phyloP scores from a whole-genome alignment of 1,140 invertebrate species.

The Sitophilus oryzae region DNA sequence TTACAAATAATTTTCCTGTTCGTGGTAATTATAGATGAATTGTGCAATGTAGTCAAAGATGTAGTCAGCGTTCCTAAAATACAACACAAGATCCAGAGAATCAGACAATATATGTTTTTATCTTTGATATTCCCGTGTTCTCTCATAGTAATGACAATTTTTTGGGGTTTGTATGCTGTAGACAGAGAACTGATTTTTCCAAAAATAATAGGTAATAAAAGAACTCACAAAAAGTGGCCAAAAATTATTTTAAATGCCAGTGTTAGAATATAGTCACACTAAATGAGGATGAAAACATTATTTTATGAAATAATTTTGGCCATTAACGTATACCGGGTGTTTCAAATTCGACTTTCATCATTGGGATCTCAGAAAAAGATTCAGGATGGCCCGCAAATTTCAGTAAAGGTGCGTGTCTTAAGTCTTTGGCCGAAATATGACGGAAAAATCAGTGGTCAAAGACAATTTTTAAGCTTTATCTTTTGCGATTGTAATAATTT shows the following conservation, averaged over 20 bases:
- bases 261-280: no score
- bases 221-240: no score
- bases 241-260: no score
- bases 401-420: no score
- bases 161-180: slow-evolving; percentile 24
- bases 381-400: no score
- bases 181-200: slow-evolving; percentile 28
- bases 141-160: slow-evolving; percentile 19
- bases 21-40: slow-evolving; percentile 22
- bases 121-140: slow-evolving; percentile 24
- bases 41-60: slow-evolving; percentile 12
- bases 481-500: no score
- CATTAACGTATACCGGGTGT: neutral
- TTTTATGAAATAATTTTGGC: neutral
- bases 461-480: no score
- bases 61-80: slow-evolving; percentile 4
- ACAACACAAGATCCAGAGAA: slow-evolving; percentile 12
- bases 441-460: no score
- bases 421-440: no score
- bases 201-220: slow-evolving; percentile 18
- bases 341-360: no score
- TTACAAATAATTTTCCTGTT: slow-evolving; percentile 25
- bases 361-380: no score
- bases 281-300: no score
- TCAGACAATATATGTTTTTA: slow-evolving; percentile 14